These are phyloP conservation scores for Ptiloglossa arizonensis DNA, from an alignment of 1,140 invertebrate genomes.

Conservation along the genomic window DNA sequence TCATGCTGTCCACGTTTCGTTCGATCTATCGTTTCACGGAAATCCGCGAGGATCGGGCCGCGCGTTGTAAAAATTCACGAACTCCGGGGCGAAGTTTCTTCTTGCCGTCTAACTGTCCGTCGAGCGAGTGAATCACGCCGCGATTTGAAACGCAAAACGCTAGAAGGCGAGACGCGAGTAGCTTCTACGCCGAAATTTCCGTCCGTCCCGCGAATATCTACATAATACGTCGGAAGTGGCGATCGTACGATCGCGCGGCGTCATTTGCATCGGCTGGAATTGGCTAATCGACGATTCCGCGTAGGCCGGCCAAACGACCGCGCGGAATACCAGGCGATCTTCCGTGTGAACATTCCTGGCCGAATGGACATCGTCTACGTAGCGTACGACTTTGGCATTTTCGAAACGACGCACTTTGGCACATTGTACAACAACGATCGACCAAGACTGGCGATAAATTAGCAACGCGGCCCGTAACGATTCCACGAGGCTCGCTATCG, in stretches of 20 bases:
- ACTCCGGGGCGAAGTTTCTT: constrained; percentile 30
- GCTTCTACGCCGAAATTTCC: constrained; percentile 43
- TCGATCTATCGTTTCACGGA: constrained; percentile 27
- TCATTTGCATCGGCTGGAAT: constrained; percentile 43
- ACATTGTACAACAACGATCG: too few relatives aligned
- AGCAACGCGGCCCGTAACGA: too few relatives aligned
- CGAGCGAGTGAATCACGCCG: constrained; percentile 26
- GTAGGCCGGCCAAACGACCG: constrained; percentile 18
- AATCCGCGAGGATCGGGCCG: background rate
- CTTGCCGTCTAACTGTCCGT: background rate
- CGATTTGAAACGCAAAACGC: constrained; percentile 35
- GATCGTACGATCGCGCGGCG: constrained; percentile 33
- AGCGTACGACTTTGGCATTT: too few relatives aligned
- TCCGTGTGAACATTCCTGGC: constrained; percentile 33
- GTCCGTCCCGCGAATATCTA: constrained; percentile 18
- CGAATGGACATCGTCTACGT: too few relatives aligned
- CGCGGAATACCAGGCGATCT: constrained; percentile 30
- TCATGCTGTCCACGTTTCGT: constrained; percentile 24
- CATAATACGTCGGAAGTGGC: constrained; percentile 44
- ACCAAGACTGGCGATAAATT: too few relatives aligned
- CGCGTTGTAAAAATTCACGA: constrained; percentile 39
- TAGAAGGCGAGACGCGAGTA: background rate
- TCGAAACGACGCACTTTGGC: too few relatives aligned
- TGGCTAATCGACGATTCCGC: constrained; percentile 46
- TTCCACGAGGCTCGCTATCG: too few relatives aligned